Conservation (phyloP, 1,140 invertebrate species). For the Hydropsyche tenuis region DNA sequence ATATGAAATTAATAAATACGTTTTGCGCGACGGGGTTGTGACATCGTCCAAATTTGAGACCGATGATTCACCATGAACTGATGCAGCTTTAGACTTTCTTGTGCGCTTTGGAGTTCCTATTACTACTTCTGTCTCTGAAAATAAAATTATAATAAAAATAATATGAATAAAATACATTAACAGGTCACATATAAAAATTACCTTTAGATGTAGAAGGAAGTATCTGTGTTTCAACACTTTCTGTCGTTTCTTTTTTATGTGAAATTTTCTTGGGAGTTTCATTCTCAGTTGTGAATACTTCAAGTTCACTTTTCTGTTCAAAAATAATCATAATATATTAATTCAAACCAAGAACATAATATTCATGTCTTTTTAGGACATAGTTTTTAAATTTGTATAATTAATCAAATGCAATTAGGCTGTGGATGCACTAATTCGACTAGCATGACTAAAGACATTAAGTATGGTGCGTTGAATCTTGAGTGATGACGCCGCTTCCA, state of each 20-base stretch:
- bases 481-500: too few relatives aligned
- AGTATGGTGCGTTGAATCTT: too few relatives aligned
- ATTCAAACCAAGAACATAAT: too few relatives aligned
- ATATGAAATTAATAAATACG: background rate
- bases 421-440: too few relatives aligned
- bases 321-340: background rate
- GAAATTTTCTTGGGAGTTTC: background rate
- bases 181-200: conserved; percentile 11
- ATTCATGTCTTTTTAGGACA: too few relatives aligned
- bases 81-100: conserved; percentile 42
- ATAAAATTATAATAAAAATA: conserved; percentile 30
- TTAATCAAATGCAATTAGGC: too few relatives aligned
- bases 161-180: too few relatives aligned
- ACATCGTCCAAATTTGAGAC: conserved; percentile 38
- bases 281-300: background rate
- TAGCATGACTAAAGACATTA: too few relatives aligned
- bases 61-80: conserved; percentile 38
- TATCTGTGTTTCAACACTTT: too few relatives aligned
- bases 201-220: background rate
- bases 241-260: conserved; percentile 3
- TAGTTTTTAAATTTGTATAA: too few relatives aligned
- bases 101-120: background rate
- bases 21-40: background rate
- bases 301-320: background rate
- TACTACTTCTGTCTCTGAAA: background rate